These are phyloP conservation scores for Otus sunia DNA, from an alignment of 2,113 vertebrate species.

Conservation along the genomic window DNA sequence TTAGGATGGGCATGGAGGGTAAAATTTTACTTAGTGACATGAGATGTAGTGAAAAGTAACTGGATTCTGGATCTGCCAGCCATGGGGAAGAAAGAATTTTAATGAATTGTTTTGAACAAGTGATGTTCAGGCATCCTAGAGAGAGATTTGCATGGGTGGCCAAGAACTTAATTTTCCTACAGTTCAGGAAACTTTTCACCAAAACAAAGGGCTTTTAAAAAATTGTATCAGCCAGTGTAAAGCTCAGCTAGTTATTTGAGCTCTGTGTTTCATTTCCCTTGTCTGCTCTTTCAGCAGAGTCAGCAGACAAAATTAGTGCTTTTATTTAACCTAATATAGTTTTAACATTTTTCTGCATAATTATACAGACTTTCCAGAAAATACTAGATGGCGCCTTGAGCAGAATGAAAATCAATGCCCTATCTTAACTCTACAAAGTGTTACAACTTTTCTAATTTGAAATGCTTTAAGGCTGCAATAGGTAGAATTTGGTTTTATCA, in stretches of 20 bases:
- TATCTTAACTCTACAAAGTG: not conserved
- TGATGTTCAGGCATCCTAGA: not conserved
- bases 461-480: not conserved
- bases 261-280: not conserved
- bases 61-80: not conserved
- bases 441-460: not conserved
- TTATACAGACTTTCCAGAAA: not conserved
- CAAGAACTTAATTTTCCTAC: not conserved
- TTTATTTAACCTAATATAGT: not conserved
- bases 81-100: not conserved
- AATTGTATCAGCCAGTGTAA: not conserved
- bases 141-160: not conserved
- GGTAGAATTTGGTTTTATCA: not conserved
- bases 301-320: not conserved
- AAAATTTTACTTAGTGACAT: not conserved
- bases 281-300: not conserved
- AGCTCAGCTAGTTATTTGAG: not conserved
- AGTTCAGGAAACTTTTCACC: not conserved
- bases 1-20: not conserved
- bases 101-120: not conserved
- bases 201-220: constrained; percentile 1
- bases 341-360: not conserved
- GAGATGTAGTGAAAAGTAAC: not conserved
- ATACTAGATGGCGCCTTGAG: not conserved
- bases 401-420: not conserved